Conservation (phyloP, 2,797 vertebrate species). For the Oryzias dopingdopingensis region DNA sequence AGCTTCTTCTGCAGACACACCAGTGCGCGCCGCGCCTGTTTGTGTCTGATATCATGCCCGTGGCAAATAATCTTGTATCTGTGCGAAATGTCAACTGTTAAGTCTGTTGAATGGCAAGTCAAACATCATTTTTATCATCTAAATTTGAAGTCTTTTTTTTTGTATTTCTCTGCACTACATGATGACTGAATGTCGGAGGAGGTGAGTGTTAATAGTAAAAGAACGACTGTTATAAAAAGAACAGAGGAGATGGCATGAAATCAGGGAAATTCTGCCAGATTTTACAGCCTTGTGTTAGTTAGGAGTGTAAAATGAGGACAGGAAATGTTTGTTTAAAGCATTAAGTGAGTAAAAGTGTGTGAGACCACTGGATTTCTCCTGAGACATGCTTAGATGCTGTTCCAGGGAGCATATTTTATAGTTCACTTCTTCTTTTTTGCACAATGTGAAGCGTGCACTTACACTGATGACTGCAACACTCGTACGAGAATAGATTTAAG, state of each 20-base stretch:
- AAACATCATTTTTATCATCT: constrained; percentile 24
- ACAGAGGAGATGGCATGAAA: constrained; percentile 27
- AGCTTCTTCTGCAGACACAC: background rate
- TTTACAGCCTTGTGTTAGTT: constrained; percentile 28
- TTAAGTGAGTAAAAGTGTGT: background rate
- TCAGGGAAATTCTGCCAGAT: constrained; percentile 36
- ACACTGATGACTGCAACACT: constrained; percentile 8
- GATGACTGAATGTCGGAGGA: constrained; percentile 52
- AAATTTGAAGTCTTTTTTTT: constrained; percentile 21
- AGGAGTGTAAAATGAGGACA: constrained; percentile 17
- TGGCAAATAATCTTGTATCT: constrained; percentile 2
- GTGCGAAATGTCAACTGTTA: constrained; percentile 23
- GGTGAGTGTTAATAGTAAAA: constrained; percentile 50
- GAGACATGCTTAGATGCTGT: constrained; percentile 1
- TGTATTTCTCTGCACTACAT: background rate
- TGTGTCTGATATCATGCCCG: constrained; percentile 5
- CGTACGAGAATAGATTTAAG: constrained; percentile 22
- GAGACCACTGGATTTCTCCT: constrained; percentile 2
- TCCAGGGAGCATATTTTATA: background rate
- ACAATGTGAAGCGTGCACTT: constrained; percentile 13
- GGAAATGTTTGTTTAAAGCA: constrained; percentile 7
- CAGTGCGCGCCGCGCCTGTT: constrained; percentile 4
- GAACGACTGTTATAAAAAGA: constrained; percentile 48
- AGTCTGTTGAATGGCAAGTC: constrained; percentile 9
- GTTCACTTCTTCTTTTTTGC: background rate